Evolutionary conservation across 2,113 vertebrate genomes (phyloP).

Genomic region (Nyctereutes procyonoides): DNA sequence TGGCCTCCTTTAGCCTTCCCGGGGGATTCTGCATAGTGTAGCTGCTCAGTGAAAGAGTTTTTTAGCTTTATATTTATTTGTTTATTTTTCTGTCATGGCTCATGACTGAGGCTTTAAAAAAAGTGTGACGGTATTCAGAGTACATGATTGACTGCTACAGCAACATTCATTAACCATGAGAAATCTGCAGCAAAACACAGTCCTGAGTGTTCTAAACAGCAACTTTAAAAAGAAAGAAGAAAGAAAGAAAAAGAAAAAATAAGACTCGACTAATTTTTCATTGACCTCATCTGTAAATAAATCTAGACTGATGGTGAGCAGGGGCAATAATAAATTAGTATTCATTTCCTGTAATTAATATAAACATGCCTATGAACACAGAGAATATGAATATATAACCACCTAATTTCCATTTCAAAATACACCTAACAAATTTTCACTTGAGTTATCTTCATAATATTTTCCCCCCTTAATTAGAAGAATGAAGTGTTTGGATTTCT

Average conservation of each 20-base stretch:
- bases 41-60: slow-evolving; percentile 92
- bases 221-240: slow-evolving; percentile 79
- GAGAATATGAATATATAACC: slow-evolving; percentile 88
- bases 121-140: slow-evolving; percentile 91
- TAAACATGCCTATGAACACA: slow-evolving; percentile 89
- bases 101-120: slow-evolving; percentile 91
- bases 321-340: slow-evolving; percentile 89
- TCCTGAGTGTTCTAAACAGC: slow-evolving; percentile 91
- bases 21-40: slow-evolving; percentile 87
- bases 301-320: slow-evolving; percentile 87
- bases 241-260: slow-evolving; percentile 76
- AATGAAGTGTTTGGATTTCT: slow-evolving; percentile 73
- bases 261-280: slow-evolving; percentile 87
- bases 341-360: slow-evolving; percentile 91
- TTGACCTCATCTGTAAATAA: slow-evolving; percentile 91
- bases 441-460: slow-evolving; percentile 84
- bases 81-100: slow-evolving; percentile 95
- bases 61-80: slow-evolving; percentile 94
- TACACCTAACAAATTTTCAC: slow-evolving; percentile 85
- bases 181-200: slow-evolving; percentile 92
- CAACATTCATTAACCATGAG: slow-evolving; percentile 93
- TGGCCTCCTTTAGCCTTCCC: slow-evolving; percentile 90
- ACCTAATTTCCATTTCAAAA: slow-evolving; percentile 89
- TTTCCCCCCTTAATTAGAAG: slow-evolving; percentile 78
- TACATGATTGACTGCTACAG: slow-evolving; percentile 90